Base-by-base conservation (phyloP, 1,140 invertebrate species). In the Tetramorium parvispinum region DNA sequence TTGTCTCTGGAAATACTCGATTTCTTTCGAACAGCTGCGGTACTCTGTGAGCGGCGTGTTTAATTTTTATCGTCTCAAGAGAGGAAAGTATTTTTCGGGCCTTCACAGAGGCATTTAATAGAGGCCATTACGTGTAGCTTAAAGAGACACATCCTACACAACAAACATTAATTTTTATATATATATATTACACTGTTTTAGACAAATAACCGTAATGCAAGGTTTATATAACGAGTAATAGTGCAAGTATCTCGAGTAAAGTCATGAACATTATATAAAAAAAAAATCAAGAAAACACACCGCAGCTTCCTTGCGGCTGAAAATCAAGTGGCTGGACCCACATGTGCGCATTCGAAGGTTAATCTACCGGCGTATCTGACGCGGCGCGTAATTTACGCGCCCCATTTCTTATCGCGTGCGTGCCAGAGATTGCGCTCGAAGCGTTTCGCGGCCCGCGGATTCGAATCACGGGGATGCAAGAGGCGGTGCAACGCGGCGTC, bases 381-480 rank as follows among this genome's bases (percentile, higher is more conserved):
- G 77, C 40, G 43, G 43, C 27, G 32, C 76, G 27, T 81, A 81
- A 81, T 81, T 81, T 68, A 24, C 76, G 59, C 77, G 77, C 32
- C 5, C 65, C 61, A 68, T 79, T 79, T 68, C 77, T 79, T 79
- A 68, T 79, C 77, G 77, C 61, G 53, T 10, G 53, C 61, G 77
- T 68, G 61, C 24, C 53, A 55, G 40, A 63, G 57, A 65, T 65
- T 78, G 40, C 77, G 40, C 77, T 49, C 46, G 77, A 49, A 43
- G 4, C 27, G 57, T 40, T 49, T 79, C 76, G n/a, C 61, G 46
- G 27, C 10, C 49, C 71, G 71, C 76, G 76, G 76, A 65, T 79
- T 11, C 57, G 8, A 57, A 27, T 43, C 76, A 27, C 43, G 43
- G n/a, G 21, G 63, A 63, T 32, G 24, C 76, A 11, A 37, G 59